Conservation (phyloP, 2,113 vertebrate species). For the Rissa tridactyla region DNA sequence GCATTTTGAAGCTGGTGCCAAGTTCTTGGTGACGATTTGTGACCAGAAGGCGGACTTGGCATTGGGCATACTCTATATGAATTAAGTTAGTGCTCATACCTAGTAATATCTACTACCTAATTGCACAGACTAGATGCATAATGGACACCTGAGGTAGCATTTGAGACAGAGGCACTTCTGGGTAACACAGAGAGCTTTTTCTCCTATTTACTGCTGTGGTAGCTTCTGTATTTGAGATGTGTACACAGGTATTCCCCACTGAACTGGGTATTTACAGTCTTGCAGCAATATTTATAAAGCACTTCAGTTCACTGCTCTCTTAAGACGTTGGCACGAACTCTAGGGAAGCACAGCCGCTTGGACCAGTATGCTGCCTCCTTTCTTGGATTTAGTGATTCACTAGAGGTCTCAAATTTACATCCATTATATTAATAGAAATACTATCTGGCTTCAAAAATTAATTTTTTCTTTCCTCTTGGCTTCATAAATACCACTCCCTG, state of each 20-base stretch:
- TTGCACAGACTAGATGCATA: not conserved
- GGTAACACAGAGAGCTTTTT: not conserved
- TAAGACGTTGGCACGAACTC: not conserved
- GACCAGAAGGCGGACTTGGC: not conserved
- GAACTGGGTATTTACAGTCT: not conserved
- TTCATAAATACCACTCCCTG: not conserved
- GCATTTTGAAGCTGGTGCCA: not conserved
- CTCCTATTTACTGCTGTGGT: not conserved
- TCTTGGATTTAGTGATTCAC: not conserved
- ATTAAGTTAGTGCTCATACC: not conserved
- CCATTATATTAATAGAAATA: not conserved
- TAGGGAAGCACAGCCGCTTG: not conserved
- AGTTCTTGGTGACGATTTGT: accelerated
- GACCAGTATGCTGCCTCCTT: not conserved
- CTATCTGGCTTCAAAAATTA: not conserved
- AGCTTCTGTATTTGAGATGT: not conserved
- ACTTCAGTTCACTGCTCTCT: not conserved
- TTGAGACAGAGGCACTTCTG: not conserved
- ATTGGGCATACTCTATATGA: not conserved
- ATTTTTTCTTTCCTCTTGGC: not conserved
- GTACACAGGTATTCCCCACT: not conserved
- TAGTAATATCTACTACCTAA: not conserved
- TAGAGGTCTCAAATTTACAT: not conserved
- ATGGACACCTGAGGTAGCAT: not conserved
- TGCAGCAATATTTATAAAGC: constrained; percentile 22